Base-by-base conservation (phyloP, 2,888 invertebrate genomes). In the Aethes cnicana region DNA sequence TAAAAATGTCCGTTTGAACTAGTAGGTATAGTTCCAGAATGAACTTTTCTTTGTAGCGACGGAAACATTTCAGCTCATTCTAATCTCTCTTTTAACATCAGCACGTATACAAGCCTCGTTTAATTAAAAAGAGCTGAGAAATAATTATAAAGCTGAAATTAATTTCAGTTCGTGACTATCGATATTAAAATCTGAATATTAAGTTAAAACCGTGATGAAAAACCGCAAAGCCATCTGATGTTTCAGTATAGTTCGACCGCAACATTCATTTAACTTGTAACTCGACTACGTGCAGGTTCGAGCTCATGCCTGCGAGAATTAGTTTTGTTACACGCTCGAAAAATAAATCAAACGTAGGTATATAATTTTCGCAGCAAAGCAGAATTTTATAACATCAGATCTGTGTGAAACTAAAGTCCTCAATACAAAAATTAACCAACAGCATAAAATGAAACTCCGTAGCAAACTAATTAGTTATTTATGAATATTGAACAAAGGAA, bases 331-430 rank as follows among this genome's bases (percentile, higher is more conserved):
- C 55, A 33, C 55, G 56, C 50, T 49, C 47, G 52, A 61, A 63
- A 58, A 60, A 60, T 60, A 53, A 61, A 55, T 57, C 56, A 60
- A 63, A 59, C 49, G 50, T 58, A 56, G 53, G 58, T 44, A 47
- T 53, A 35, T n/a, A n/a, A n/a, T n/a, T n/a, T n/a, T n/a, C n/a
- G n/a, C 48, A 61, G 53, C 64, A 59, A 59, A 63, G 64, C 59
- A 61, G 58, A 60, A 62, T 59, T 63, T 62, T 62, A 62, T 61
- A 66, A 56, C 46, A 53, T 57, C 57, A 44, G 61, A 57, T 62
- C 55, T 55, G 23, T 18, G 14, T 18, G 28, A 23, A 47, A 42
- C 28, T 39, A 53, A n/a, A n/a, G n/a, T n/a, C n/a, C n/a, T n/a
- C n/a, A n/a, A n/a, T n/a, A n/a, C n/a, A n/a, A n/a, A n/a, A n/a